These are phyloP conservation scores for Potamarius usumacintae DNA, from an alignment of 2,113 vertebrate genomes.

Conservation along the genomic window DNA sequence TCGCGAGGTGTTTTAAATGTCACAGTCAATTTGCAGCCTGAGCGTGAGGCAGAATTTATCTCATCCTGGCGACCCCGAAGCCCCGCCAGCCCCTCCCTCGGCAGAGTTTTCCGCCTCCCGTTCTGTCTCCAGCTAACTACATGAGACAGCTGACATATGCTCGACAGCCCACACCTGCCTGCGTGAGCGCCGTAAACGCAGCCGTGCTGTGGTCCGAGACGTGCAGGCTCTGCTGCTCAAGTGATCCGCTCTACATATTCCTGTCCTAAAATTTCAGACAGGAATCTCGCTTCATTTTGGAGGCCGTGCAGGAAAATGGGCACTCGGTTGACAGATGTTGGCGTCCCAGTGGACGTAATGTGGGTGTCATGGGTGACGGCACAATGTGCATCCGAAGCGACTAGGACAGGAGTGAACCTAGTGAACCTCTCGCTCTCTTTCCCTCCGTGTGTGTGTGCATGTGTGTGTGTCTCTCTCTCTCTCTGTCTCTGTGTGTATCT, in stretches of 20 bases:
- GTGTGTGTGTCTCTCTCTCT: neutral
- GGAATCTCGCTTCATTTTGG: neutral
- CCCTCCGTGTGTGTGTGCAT: neutral
- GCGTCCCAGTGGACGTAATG: neutral
- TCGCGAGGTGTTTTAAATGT: slow-evolving; percentile 52
- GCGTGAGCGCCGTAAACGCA: neutral
- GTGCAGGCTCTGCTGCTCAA: slow-evolving; percentile 13
- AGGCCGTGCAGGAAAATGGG: slow-evolving; percentile 17
- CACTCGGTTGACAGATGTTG: slow-evolving; percentile 18
- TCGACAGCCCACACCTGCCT: slow-evolving; percentile 40
- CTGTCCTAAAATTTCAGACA: slow-evolving; percentile 13
- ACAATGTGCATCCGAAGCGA: slow-evolving; percentile 35
- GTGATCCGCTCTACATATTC: slow-evolving; percentile 29
- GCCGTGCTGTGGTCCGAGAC: slow-evolving; percentile 10
- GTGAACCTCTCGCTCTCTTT: neutral
- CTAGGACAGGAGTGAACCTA: neutral
- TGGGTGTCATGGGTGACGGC: slow-evolving; percentile 26
- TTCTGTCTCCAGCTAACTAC: slow-evolving; percentile 36
- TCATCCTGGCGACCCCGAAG: slow-evolving; percentile 24
- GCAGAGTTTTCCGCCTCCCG: slow-evolving; percentile 13
- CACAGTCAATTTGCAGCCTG: slow-evolving; percentile 55
- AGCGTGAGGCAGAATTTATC: slow-evolving; percentile 47
- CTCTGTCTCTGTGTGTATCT: neutral
- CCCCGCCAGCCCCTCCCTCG: neutral
- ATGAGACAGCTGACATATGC: slow-evolving; percentile 48